These are phyloP conservation scores for Eira barbara DNA, from an alignment of 2,113 vertebrate genomes.

Conservation along the genomic window DNA sequence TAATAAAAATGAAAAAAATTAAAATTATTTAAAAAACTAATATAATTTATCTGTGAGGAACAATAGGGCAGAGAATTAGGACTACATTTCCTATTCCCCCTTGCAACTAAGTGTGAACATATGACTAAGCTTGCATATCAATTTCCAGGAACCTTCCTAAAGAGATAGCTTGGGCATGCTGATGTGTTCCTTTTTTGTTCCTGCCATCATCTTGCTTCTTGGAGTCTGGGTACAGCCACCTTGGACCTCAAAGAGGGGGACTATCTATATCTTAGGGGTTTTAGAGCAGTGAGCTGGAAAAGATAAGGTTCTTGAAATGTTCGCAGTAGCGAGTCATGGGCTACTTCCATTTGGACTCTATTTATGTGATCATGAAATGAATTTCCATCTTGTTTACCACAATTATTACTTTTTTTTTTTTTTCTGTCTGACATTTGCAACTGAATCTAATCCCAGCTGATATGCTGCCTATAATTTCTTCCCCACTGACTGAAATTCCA, in stretches of 20 bases:
- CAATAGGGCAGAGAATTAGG: background rate
- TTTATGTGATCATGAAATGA: background rate
- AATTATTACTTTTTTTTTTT: too few relatives aligned
- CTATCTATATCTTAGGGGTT: background rate
- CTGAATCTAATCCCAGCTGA: background rate
- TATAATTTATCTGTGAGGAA: background rate
- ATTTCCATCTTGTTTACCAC: background rate
- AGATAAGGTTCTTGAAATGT: background rate
- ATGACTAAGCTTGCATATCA: fast-evolving
- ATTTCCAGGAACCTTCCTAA: background rate
- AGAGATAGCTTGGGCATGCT: background rate
- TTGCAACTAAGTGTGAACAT: background rate
- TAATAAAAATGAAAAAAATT: too few relatives aligned
- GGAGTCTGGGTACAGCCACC: background rate
- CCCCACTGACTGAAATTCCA: background rate
- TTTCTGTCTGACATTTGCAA: background rate
- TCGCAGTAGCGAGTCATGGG: background rate
- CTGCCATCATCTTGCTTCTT: background rate
- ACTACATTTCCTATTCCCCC: background rate
- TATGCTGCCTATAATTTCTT: background rate
- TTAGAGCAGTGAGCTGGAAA: background rate
- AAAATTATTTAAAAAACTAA: too few relatives aligned
- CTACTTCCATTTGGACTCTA: background rate
- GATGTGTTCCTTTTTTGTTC: background rate
- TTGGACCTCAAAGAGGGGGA: background rate